Conservation (phyloP, 2,888 invertebrate species). For the Ochropacha duplaris region DNA sequence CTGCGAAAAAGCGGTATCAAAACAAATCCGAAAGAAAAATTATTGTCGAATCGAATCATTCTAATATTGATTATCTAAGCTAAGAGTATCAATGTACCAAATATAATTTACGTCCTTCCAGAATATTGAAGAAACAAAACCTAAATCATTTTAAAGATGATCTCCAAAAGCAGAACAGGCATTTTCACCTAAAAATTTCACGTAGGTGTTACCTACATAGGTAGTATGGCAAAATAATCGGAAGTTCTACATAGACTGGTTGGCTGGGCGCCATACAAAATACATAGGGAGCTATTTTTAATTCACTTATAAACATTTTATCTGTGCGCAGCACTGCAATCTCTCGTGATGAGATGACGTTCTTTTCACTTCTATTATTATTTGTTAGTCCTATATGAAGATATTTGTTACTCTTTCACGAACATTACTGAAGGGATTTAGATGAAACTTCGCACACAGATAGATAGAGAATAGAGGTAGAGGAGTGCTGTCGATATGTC, state of each 20-base stretch:
- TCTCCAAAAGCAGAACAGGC: not conserved
- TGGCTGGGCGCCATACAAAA: conserved; percentile 16
- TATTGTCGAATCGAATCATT: no score
- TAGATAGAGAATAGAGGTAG: no score
- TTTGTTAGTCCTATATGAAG: not conserved
- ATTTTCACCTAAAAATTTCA: not conserved
- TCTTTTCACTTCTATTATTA: no score
- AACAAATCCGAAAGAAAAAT: no score
- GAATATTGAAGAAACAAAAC: not conserved
- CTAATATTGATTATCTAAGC: no score
- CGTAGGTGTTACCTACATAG: not conserved
- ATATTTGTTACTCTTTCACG: no score
- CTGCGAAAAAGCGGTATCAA: no score
- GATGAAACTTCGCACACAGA: no score
- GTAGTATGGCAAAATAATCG: not conserved
- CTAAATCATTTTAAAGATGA: not conserved
- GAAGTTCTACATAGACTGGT: conserved; percentile 4
- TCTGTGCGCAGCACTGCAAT: conserved; percentile 8
- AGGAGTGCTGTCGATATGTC: no score
- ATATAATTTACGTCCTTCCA: no score
- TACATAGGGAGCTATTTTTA: conserved; percentile 42
- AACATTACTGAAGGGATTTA: no score
- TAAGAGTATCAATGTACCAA: no score
- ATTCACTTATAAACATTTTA: conserved; percentile 18
- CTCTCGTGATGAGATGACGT: not conserved